Conservation (phyloP, 1,140 invertebrate species). For the Ptiloglossa arizonensis region DNA sequence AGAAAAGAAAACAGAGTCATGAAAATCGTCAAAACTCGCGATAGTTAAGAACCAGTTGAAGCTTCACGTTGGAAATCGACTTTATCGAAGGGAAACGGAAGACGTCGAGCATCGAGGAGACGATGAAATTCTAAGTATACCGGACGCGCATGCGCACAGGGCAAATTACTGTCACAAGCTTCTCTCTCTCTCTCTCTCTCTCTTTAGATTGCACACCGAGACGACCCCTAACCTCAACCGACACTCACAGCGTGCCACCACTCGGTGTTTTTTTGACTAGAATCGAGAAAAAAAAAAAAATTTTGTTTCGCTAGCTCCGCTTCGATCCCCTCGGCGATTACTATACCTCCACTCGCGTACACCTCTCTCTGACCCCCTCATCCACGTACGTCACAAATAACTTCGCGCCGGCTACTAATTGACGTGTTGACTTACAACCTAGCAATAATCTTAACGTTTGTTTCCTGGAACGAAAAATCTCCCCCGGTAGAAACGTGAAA, state of each 20-base stretch:
- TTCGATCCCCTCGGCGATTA: background rate
- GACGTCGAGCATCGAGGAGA: background rate
- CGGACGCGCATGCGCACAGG: background rate
- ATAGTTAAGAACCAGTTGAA: constrained; percentile 3
- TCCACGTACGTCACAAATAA: background rate
- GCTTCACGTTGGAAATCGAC: background rate
- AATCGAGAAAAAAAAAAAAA: too few species aligned
- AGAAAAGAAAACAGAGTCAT: background rate
- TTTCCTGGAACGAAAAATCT: too few species aligned
- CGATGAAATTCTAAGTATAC: too few species aligned
- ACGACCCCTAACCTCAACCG: too few species aligned
- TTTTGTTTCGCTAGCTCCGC: background rate
- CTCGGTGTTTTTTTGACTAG: constrained; percentile 23
- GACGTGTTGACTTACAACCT: background rate
- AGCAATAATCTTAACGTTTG: too few species aligned
- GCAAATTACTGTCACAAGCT: background rate
- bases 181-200: too few species aligned
- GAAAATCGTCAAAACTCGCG: background rate
- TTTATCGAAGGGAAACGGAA: background rate
- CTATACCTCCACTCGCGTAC: background rate
- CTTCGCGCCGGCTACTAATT: constrained; percentile 13
- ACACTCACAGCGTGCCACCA: background rate
- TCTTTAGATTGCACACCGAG: constrained; percentile 23
- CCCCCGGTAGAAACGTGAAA: too few species aligned
- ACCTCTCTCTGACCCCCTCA: too few species aligned